Base-by-base conservation (phyloP, 2,888 invertebrate species). In the Aphidoletes aphidimyza region DNA sequence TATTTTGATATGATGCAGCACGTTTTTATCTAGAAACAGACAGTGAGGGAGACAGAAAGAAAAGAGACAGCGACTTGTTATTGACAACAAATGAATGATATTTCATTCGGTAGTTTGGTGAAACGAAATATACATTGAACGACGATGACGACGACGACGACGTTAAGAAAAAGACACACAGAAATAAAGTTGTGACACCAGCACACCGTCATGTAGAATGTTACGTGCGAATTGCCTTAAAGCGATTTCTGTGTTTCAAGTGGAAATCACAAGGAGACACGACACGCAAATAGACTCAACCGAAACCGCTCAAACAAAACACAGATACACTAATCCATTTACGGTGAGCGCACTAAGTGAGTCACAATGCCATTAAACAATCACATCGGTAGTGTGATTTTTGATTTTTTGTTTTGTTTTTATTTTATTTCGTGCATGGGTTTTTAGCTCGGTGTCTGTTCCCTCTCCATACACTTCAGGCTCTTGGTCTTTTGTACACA, bases 331-430 rank as follows among this genome's bases (percentile, higher is more conserved):
- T 69, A 69, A 69, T 69, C 69, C 30, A 54, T 26, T 54, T 26
- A 54, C 54, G 26, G 22, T 26, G 22, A 22, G 54, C 54, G 54
- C 26, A 69, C 69, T 30, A 30, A 69, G 69, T 69, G 69, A 69
- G 69, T 69, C 69, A 69, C 69, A 69, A 69, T 69, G 69, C 69
- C 69, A 69, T 69, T 69, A 69, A 69, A 54, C n/a, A 69, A 69
- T 69, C 69, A 69, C 69, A 69, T 54, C 26, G 54, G 54, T 54
- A 22, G 54, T 54, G 54, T n/a, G 54, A 26, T 54, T 22, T 26
- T 22, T 22, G 3, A 69, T 14, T 30, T 11, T 2, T 30, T 30
- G 14, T 69, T 54, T 54, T 54, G n/a, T 54, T 54, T 54, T 54
- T 0, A 47, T 14, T 3, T 17, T 17, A 17, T 47, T 47, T 47